phyloP scores from a whole-genome alignment of 37 sponge, comb jelly and placozoan genomes.

The Beroe forskalii region DNA sequence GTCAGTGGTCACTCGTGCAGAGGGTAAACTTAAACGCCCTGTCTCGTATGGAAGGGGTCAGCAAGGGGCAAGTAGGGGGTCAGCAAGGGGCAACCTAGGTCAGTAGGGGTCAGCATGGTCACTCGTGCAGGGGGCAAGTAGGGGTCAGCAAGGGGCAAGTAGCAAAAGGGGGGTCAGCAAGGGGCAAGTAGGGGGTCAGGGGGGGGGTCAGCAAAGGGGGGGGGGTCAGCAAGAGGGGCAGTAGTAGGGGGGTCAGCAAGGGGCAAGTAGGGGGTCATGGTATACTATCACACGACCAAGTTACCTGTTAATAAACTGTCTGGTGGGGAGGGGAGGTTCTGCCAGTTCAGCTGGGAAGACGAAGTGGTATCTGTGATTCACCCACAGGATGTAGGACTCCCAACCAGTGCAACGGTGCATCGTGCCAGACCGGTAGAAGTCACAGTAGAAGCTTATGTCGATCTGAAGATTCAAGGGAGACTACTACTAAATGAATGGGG shows the following conservation, averaged over 20 bases:
- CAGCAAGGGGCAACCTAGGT: too few species aligned
- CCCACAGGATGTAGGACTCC: not conserved
- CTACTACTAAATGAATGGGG: too few species aligned
- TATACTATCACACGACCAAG: too few species aligned
- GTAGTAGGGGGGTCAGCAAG: not conserved
- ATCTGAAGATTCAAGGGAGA: not conserved
- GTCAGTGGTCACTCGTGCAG: too few species aligned
- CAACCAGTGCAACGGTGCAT: conserved; percentile 27
- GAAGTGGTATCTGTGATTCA: not conserved
- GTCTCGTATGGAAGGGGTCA: too few species aligned
- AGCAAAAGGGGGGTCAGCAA: not conserved
- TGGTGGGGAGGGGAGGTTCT: not conserved
- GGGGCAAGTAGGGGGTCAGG: not conserved
- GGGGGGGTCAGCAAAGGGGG: not conserved
- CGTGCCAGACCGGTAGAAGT: conserved; percentile 8
- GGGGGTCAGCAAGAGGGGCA: not conserved
- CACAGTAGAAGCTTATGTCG: not conserved
- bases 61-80: too few species aligned
- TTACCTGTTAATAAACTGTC: conserved; percentile 3
- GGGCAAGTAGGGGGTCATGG: too few species aligned
- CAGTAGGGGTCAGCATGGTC: too few species aligned
- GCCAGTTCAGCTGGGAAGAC: conserved; percentile 18
- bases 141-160: too few species aligned
- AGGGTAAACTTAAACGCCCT: too few species aligned
- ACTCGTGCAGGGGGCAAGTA: too few species aligned